Conservation (phyloP, 2,113 vertebrate species). For the Collichthys lucidus region DNA sequence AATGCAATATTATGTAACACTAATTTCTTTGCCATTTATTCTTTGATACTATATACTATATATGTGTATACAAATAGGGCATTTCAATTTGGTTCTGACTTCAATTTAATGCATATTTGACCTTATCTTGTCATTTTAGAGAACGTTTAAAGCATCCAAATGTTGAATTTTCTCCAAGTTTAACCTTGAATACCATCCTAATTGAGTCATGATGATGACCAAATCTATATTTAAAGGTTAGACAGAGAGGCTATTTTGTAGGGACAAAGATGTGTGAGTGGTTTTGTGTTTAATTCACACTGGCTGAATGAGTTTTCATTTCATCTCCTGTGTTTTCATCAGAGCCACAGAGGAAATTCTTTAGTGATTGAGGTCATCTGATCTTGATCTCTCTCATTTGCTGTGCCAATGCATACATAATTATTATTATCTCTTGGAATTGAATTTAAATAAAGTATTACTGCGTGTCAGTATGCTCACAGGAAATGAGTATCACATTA, state of each 20-base stretch:
- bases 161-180: neutral
- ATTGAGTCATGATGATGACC: neutral
- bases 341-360: neutral
- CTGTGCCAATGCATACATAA: constrained; percentile 5
- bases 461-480: neutral
- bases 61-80: constrained; percentile 18
- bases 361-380: constrained; percentile 26
- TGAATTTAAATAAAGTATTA: constrained; percentile 9
- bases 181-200: neutral
- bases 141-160: neutral
- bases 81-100: constrained; percentile 7
- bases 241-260: neutral
- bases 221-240: neutral
- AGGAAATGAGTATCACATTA: neutral
- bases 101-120: neutral
- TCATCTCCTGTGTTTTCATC: neutral
- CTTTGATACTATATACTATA: neutral
- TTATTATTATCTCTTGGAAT: neutral
- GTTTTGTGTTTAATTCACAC: neutral
- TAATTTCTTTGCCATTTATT: constrained; percentile 2
- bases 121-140: neutral
- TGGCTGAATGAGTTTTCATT: neutral
- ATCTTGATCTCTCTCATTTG: constrained; percentile 18
- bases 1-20: neutral
- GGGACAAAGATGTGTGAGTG: neutral